Evolutionary conservation across 2,797 vertebrate species (phyloP).

Genomic region (Stomatorhinus walkeri): DNA sequence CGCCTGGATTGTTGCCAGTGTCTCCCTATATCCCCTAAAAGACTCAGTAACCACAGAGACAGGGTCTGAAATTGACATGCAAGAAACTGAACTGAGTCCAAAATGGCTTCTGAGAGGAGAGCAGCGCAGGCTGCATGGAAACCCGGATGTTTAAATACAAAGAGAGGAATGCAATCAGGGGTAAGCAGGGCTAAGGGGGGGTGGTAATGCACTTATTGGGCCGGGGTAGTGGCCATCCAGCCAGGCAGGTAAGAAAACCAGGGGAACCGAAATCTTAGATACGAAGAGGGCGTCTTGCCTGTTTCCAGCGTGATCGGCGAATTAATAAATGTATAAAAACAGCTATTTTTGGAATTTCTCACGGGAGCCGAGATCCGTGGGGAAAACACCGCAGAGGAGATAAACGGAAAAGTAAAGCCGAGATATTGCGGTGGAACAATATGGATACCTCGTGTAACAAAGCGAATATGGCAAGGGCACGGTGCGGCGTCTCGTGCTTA

Average conservation of each 20-base stretch:
- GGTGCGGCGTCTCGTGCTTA: background rate
- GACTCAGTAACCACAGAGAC: constrained; percentile 28
- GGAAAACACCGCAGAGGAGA: background rate
- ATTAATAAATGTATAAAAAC: background rate
- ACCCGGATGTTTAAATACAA: constrained; percentile 79
- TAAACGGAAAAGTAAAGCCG: background rate
- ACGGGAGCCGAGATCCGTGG: background rate
- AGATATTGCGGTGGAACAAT: constrained; percentile 9
- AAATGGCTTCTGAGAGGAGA: constrained; percentile 68
- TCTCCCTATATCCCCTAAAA: constrained; percentile 26
- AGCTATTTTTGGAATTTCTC: constrained; percentile 4
- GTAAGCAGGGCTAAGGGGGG: constrained; percentile 27
- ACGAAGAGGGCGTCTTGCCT: background rate
- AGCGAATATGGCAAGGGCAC: background rate
- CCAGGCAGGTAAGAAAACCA: background rate
- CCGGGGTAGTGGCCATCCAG: constrained; percentile 15
- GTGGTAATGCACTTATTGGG: constrained; percentile 23
- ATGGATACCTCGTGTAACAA: background rate
- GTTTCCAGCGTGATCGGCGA: background rate
- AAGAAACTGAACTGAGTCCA: constrained; percentile 64
- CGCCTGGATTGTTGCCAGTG: background rate
- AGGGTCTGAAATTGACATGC: constrained; percentile 31
- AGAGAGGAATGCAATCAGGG: constrained; percentile 49
- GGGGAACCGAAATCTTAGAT: background rate
- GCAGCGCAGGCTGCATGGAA: constrained; percentile 59